Evolutionary conservation across 2,113 vertebrate species (phyloP), one percentile per base, ranked within the genome.

Genomic region (Phalacrocorax pelagicus): DNA sequence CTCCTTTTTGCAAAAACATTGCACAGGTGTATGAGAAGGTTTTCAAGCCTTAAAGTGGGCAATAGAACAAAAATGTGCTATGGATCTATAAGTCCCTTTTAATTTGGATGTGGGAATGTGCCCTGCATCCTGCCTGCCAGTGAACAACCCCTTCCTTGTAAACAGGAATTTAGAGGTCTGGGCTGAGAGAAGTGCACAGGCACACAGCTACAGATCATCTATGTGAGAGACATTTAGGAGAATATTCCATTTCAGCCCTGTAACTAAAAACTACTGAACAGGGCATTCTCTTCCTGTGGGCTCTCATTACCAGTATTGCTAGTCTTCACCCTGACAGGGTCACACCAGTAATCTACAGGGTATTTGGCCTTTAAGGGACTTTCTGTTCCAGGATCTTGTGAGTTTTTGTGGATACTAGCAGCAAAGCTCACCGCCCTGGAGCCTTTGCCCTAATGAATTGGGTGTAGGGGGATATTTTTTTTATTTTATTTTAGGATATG

Each of bases 161-260:
- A 87, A 66, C 47, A 91, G 74, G 91, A 88, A 92, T 97, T 90
- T 94, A 96, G 71, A 86, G 71, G 29, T 2, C 52, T 86, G 55
- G 19, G 20, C 57, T 84, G 61, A 85, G n/a, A 81, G 29, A 87
- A 86, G 24, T 44, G 36, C 36, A 46, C 49, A 65, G 36, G 19
- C 44, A 72, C 54, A 14, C 27, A 46, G 30, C 49, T 84, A 30
- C 19, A 67, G 21, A 9, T 16, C 46, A 63, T 18, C 36, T 29
- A 5, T 20, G 34, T 27, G 36, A 72, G 47, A 72, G n/a, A 90
- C 78, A 52, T 86, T 23, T 18, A 61, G 57, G 52, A 63, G 24
- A 90, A 66, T 55, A 67, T 34, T 84, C 42, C n/a, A 62, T 29
- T 13, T 52, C 32, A 79, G 30, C 24, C 44, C 62, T 52, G 3